Evolutionary conservation across 2,797 vertebrate genomes (phyloP).

Genomic region (Gymnopithys bicolor): DNA sequence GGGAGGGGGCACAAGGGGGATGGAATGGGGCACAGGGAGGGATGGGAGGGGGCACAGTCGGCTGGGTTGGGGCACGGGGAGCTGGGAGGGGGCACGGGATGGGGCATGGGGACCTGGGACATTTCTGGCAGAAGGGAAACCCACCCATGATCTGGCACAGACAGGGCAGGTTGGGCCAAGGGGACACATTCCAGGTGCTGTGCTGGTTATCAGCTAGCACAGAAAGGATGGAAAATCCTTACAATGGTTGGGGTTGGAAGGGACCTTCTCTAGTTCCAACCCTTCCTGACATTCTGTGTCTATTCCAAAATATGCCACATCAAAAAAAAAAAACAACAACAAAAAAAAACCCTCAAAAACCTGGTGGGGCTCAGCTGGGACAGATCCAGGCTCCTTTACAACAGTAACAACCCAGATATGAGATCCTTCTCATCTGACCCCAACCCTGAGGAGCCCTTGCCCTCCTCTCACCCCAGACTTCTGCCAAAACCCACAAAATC

Average conservation of each 20-base stretch:
- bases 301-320: background rate
- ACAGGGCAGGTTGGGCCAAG: accelerated
- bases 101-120: too few relatives aligned
- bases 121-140: background rate
- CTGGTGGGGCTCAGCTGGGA: background rate
- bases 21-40: background rate
- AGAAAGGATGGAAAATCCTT: background rate
- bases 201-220: accelerated
- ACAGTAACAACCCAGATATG: background rate
- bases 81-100: background rate
- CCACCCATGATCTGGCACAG: too few relatives aligned
- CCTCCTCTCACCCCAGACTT: background rate
- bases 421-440: background rate
- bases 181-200: background rate
- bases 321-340: too few relatives aligned
- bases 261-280: background rate
- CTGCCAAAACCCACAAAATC: background rate
- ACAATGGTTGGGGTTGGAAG: background rate
- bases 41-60: too few relatives aligned
- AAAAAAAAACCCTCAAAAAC: too few relatives aligned
- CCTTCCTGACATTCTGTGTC: background rate
- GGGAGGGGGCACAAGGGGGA: too few relatives aligned
- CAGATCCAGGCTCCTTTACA: background rate
- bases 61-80: background rate
- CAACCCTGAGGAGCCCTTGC: background rate